phyloP scores from a whole-genome alignment of 2,888 invertebrate species.

The Oscheius myriophilus region DNA sequence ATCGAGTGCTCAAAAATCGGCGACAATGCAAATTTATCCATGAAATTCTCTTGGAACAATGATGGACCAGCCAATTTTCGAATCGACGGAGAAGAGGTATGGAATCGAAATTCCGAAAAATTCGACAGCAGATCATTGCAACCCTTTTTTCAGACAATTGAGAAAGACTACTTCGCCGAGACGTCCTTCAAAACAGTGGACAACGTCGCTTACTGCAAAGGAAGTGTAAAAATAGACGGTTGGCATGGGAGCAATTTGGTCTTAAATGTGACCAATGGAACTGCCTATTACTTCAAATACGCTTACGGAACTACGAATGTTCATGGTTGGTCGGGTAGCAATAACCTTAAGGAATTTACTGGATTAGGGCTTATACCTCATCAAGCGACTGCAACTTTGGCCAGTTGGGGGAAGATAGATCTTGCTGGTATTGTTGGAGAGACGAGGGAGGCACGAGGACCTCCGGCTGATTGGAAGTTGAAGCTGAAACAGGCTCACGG shows the following conservation, averaged over 20 bases:
- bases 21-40: conserved; percentile 28
- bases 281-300: conserved; percentile 18
- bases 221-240: conserved; percentile 34
- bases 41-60: conserved; percentile 47
- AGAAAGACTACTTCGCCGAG: not conserved
- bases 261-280: conserved; percentile 7
- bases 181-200: conserved; percentile 26
- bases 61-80: conserved; percentile 32
- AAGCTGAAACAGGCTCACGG: conserved; percentile 18
- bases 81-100: conserved; percentile 36
- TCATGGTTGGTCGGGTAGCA: not conserved
- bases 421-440: not conserved
- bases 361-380: conserved; percentile 12
- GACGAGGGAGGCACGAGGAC: conserved; percentile 7
- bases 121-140: not conserved
- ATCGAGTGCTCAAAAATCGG: conserved; percentile 48
- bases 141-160: conserved; percentile 7
- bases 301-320: conserved; percentile 10
- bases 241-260: conserved; percentile 29
- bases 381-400: conserved; percentile 4
- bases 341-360: too few species aligned
- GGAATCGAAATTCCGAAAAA: not conserved
- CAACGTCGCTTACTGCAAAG: conserved; percentile 41
- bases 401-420: conserved; percentile 1
- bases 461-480: not conserved